Base-by-base conservation (phyloP, 2,797 vertebrate genomes). In the Xiphophorus birchmanni region DNA sequence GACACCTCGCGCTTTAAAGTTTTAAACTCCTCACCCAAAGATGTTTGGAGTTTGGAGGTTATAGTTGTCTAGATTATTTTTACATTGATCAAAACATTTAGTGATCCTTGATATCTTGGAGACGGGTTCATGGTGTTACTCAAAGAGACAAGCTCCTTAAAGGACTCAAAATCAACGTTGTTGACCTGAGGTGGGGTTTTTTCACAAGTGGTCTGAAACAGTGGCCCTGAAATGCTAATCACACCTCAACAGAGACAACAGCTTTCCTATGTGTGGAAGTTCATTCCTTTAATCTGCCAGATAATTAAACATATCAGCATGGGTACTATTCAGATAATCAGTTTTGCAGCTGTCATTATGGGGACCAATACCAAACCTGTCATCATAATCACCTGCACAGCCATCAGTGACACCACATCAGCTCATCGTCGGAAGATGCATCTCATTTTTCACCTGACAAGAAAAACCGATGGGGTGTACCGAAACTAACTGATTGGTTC, bases 401-500 rank as follows among this genome's bases (percentile, higher is more conserved):
- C 74, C 82, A 83, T 85, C 80, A 48, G 75, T 1, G 44, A 74
- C 84, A 80, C n/a, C 15, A 32, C 77, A 82, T 82, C 86, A 80
- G 69, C 79, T 73, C 75, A 56, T 87, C 86, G 73, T 83, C 84
- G 56, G 73, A 81, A 79, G 82, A 82, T 73, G 52, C 75, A 82
- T 80, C 80, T 91, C 78, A 87, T 91, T 92, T 90, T 85, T 82
- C 58, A 88, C 80, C 80, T 81, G 80, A 84, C 54, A 80, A 45
- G 48, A 77, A 82, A 73, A 81, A 69, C 15, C 78, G 71, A 88
- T 82, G 81, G 83, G 40, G 85, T 85, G 81, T 65, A 42, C 12
- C 0, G 11, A 63, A 80, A 79, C 78, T 81, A 90, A 91, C 82
- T 80, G 78, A 84, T 80, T 78, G 85, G 37, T 80, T 83, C 15